Percentiles rank a stretch among this genome's conserved stretches.
Conservation (phyloP, 2,797 vertebrate genomes). For the Moxostoma hubbsi region DNA sequence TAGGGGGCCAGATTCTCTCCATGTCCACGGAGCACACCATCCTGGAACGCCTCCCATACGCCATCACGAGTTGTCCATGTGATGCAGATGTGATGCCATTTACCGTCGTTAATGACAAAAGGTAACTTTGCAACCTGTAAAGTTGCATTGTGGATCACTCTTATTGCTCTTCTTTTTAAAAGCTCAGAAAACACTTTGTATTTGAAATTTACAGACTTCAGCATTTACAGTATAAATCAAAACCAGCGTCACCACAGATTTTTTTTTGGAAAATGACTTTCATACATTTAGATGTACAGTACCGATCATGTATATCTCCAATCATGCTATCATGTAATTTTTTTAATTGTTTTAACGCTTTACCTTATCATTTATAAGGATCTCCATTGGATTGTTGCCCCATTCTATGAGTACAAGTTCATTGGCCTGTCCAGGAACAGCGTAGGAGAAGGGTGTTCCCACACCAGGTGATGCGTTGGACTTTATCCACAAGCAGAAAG, state of each 20-base stretch:
- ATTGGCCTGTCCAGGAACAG: conserved; percentile 91
- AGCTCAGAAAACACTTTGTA: not conserved
- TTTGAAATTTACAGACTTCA: not conserved
- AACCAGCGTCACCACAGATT: not conserved
- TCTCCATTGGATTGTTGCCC: conserved; percentile 98
- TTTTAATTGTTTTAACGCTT: not conserved
- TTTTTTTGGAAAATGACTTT: no score
- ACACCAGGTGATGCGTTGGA: conserved; percentile 92
- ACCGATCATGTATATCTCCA: not conserved
- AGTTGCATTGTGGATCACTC: not conserved
- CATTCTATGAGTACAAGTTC: conserved; percentile 96
- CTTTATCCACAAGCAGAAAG: conserved; percentile 95
- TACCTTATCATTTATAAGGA: conserved; percentile 98
- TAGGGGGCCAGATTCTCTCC: conserved; percentile 96
- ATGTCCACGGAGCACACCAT: conserved; percentile 88
- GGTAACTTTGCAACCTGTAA: conserved; percentile 93
- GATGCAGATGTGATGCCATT: conserved; percentile 97
- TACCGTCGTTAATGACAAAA: conserved; percentile 92
- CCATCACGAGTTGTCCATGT: conserved; percentile 97
- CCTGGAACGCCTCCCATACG: conserved; percentile 97
- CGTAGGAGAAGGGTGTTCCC: conserved; percentile 95
- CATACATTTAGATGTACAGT: not conserved
- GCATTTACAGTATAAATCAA: not conserved
- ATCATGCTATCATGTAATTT: not conserved
- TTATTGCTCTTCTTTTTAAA: not conserved